Evolutionary conservation across 2,113 vertebrate genomes (phyloP).

Genomic region (Rhynchopsitta pachyrhyncha): DNA sequence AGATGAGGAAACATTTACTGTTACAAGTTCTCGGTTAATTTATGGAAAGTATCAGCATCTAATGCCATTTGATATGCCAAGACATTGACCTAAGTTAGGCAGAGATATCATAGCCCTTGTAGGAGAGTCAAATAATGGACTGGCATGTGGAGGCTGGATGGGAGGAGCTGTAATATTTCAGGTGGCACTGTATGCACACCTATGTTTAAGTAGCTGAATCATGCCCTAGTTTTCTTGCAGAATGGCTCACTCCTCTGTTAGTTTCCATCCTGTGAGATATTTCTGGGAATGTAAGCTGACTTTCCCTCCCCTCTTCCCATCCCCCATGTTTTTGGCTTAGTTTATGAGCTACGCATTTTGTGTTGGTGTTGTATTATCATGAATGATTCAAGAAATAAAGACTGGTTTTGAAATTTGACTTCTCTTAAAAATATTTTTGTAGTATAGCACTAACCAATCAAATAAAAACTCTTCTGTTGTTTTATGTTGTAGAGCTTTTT

Average conservation of each 20-base stretch:
- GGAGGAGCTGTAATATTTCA: background rate
- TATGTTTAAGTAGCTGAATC: background rate
- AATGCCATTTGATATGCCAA: background rate
- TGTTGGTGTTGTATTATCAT: background rate
- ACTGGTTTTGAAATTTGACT: background rate
- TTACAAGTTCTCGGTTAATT: background rate
- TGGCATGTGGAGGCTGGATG: background rate
- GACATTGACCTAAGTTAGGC: background rate
- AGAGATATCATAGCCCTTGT: background rate
- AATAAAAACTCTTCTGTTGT: background rate
- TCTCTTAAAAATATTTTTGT: background rate
- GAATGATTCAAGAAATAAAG: background rate
- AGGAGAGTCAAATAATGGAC: background rate
- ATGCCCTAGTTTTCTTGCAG: background rate
- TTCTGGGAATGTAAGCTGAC: background rate
- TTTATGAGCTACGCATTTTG: background rate
- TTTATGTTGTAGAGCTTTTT: slow-evolving; percentile 86
- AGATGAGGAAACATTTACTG: background rate
- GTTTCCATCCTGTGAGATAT: background rate
- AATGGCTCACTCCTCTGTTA: background rate
- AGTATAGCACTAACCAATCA: background rate
- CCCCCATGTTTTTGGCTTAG: background rate
- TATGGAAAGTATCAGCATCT: background rate
- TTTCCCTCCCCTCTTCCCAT: background rate
- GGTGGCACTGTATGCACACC: background rate